These are phyloP conservation scores for Catonia carolina DNA, from an alignment of 2,888 invertebrate genomes.

Conservation along the genomic window DNA sequence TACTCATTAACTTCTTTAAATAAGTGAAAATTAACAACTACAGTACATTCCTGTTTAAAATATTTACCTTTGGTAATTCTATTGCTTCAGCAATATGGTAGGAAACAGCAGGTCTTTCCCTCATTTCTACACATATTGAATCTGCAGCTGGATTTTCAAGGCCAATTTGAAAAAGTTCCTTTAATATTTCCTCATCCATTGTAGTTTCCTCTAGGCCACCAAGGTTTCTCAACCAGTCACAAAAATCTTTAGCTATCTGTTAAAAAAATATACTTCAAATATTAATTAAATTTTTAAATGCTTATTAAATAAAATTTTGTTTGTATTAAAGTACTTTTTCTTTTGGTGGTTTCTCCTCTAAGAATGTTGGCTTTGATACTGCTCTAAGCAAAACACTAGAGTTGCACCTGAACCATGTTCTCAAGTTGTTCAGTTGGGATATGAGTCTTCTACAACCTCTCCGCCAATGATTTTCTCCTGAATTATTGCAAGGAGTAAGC, in stretches of 20 bases:
- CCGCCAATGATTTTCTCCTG: too few species aligned
- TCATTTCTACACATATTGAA: conserved; percentile 18
- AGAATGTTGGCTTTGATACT: too few species aligned
- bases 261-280: not conserved
- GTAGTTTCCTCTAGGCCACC: conserved; percentile 19
- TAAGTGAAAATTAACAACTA: too few species aligned
- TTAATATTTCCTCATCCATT: conserved; percentile 23
- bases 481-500: too few species aligned
- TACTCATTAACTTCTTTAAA: too few species aligned
- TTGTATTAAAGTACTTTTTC: too few species aligned
- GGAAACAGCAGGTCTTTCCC: conserved; percentile 16
- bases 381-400: too few species aligned
- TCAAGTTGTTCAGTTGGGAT: too few species aligned
- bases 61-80: conserved; percentile 12
- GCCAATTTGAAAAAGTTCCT: conserved; percentile 24
- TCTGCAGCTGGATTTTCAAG: conserved; percentile 23
- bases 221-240: conserved; percentile 19
- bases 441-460: too few species aligned
- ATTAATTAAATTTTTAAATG: not conserved
- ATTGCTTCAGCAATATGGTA: conserved; percentile 17
- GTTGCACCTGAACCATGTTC: too few species aligned
- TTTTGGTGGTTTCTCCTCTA: too few species aligned
- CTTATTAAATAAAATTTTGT: not conserved
- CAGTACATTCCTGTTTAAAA: too few species aligned
- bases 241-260: conserved; percentile 23